Evolutionary conservation across 2,888 invertebrate genomes (phyloP).

Genomic region (Acrobasis consociella): DNA sequence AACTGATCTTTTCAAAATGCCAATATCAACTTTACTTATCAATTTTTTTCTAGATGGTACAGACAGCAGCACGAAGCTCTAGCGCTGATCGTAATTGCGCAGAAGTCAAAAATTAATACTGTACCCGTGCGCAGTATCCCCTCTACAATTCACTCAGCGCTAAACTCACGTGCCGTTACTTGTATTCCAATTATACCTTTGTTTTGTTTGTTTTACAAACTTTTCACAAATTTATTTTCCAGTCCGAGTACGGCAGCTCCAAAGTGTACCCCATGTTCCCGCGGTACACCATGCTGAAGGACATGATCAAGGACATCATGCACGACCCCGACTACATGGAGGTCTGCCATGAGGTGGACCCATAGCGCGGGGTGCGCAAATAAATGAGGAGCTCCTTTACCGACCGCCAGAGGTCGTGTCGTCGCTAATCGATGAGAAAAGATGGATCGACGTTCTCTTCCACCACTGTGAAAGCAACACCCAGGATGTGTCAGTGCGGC

Average conservation of each 20-base stretch:
- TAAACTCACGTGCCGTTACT: too few relatives aligned
- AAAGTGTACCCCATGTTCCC: constrained; percentile 97
- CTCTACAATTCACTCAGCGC: too few relatives aligned
- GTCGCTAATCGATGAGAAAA: constrained; percentile 61
- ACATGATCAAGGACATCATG: constrained; percentile 98
- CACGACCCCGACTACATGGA: constrained; percentile 98
- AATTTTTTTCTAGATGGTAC: too few relatives aligned
- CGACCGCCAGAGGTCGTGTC: constrained; percentile 72
- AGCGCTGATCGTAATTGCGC: too few relatives aligned
- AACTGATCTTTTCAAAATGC: too few relatives aligned
- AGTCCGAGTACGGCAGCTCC: constrained; percentile 95
- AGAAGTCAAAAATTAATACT: too few relatives aligned
- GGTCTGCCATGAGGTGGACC: constrained; percentile 95
- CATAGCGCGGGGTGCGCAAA: constrained; percentile 85
- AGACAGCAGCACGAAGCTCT: too few relatives aligned
- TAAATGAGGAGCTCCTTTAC: constrained; percentile 77
- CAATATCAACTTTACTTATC: too few relatives aligned
- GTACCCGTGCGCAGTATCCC: too few relatives aligned
- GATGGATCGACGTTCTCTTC: constrained; percentile 30
- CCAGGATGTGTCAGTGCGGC: constrained; percentile 17
- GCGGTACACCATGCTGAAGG: constrained; percentile 97
- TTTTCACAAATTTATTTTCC: constrained; percentile 36
- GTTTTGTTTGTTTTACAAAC: not conserved
- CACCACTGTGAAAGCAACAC: constrained; percentile 38
- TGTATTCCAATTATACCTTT: too few relatives aligned